A percentile compares a stretch with the other conserved stretches of the same genome.
These are phyloP conservation scores for Ceratina australensis DNA, from an alignment of 1,140 invertebrate genomes.

Conservation along the genomic window DNA sequence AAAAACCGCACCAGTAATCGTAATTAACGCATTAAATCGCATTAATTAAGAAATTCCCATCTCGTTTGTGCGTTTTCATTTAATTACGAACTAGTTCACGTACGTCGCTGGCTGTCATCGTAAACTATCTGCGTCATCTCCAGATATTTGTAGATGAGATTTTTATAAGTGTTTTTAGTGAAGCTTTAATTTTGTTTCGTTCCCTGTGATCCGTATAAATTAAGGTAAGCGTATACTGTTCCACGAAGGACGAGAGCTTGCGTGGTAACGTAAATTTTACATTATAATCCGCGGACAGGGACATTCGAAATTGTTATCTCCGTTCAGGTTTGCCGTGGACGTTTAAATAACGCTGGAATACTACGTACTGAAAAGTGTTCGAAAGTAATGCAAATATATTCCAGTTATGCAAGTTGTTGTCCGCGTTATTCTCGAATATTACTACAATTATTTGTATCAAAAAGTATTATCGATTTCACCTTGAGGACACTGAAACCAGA, in stretches of 20 bases:
- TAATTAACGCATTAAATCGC: too few species aligned
- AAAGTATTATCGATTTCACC: slow-evolving; percentile 22
- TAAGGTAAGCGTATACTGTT: slow-evolving; percentile 15
- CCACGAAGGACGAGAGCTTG: neutral
- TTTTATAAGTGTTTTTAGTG: slow-evolving; percentile 17
- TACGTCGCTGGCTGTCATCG: slow-evolving; percentile 31
- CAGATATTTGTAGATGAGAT: slow-evolving; percentile 54
- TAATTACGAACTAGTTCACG: slow-evolving; percentile 44
- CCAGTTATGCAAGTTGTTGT: neutral
- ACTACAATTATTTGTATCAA: neutral
- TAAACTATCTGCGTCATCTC: slow-evolving; percentile 57
- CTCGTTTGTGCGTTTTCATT: slow-evolving; percentile 21
- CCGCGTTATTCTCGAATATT: neutral
- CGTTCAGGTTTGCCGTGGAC: neutral
- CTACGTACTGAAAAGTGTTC: slow-evolving; percentile 1
- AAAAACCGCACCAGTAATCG: neutral
- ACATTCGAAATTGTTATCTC: neutral
- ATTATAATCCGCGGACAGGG: neutral
- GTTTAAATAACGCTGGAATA: slow-evolving; percentile 13
- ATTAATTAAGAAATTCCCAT: neutral
- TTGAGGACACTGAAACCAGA: neutral
- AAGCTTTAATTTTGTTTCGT: slow-evolving; percentile 32
- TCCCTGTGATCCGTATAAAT: slow-evolving; percentile 32
- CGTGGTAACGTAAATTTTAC: neutral
- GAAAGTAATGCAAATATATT: slow-evolving; percentile 28